Percentiles rank a stretch among this genome's conserved stretches.
Conservation (phyloP, 2,113 vertebrate genomes). For the Macrotis lagotis region DNA sequence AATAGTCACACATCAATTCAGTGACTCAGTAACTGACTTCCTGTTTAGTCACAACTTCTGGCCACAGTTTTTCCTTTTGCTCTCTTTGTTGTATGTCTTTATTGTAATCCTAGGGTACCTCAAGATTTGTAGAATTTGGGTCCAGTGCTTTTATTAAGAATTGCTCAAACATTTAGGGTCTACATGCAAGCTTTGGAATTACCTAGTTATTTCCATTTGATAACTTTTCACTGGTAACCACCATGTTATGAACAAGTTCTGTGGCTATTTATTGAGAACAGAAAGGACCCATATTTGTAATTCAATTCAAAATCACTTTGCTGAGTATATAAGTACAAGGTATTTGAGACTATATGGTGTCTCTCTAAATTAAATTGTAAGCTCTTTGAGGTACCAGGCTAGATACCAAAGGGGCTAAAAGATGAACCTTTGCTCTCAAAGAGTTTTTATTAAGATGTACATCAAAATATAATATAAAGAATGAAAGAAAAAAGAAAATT, state of each 20-base stretch:
- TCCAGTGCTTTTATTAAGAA: background rate
- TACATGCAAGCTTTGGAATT: background rate
- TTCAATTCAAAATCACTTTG: background rate
- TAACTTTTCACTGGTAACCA: background rate
- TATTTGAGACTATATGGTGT: no score
- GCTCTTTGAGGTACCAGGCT: no score
- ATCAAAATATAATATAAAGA: background rate
- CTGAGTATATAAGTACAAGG: background rate
- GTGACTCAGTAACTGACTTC: slow-evolving; percentile 59
- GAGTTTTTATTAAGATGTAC: background rate
- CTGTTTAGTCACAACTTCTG: slow-evolving; percentile 71
- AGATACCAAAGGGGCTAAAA: background rate
- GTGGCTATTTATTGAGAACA: background rate
- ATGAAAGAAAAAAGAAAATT: background rate
- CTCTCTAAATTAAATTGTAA: no score
- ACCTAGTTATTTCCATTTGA: slow-evolving; percentile 31
- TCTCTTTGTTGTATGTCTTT: background rate
- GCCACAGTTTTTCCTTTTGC: background rate
- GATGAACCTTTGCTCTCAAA: background rate
- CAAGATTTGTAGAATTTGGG: background rate
- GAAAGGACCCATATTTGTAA: background rate
- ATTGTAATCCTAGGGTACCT: background rate
- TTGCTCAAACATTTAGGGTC: background rate
- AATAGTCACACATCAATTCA: slow-evolving; percentile 39
- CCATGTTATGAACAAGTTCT: background rate